Percentiles rank a stretch among this genome's conserved stretches.
These are phyloP conservation scores for Antitype chi DNA, from an alignment of 2,888 invertebrate species.

Conservation along the genomic window DNA sequence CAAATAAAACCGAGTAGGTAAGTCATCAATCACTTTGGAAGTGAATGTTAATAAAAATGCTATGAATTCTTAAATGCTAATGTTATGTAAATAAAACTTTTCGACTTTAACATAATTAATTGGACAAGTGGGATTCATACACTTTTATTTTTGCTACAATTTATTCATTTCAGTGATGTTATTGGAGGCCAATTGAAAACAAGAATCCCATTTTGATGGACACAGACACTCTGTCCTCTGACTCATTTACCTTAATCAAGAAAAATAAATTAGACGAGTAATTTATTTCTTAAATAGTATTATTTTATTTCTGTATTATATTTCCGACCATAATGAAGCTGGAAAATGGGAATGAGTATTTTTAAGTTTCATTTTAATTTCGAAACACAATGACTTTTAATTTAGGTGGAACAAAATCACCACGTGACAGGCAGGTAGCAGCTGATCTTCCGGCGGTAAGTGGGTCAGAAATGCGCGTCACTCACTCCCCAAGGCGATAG, in stretches of 20 bases:
- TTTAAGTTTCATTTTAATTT: neutral
- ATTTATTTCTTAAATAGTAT: neutral
- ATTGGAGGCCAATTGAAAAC: slow-evolving; percentile 17
- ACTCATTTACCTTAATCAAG: slow-evolving; percentile 27
- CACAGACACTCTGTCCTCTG: slow-evolving; percentile 21
- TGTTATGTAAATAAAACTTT: slow-evolving; percentile 44
- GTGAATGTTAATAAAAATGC: slow-evolving; percentile 36
- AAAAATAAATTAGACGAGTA: slow-evolving; percentile 31
- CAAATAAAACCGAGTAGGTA: slow-evolving; percentile 24
- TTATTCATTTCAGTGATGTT: slow-evolving; percentile 22
- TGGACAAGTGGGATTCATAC: slow-evolving; percentile 3
- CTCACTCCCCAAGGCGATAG: neutral
- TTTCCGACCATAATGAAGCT: neutral
- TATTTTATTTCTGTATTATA: neutral
- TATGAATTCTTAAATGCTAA: slow-evolving; percentile 36
- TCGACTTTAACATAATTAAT: slow-evolving; percentile 38
- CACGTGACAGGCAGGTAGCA: neutral
- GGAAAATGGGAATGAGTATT: neutral
- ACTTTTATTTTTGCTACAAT: slow-evolving; percentile 18
- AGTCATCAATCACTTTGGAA: slow-evolving; percentile 43
- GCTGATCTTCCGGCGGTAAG: neutral
- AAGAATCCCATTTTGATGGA: slow-evolving; percentile 32
- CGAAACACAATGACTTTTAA: neutral
- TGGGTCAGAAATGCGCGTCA: neutral
- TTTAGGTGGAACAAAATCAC: neutral